Base-by-base conservation (phyloP, 2,888 invertebrate species). In the Drosophila subsilvestris region DNA sequence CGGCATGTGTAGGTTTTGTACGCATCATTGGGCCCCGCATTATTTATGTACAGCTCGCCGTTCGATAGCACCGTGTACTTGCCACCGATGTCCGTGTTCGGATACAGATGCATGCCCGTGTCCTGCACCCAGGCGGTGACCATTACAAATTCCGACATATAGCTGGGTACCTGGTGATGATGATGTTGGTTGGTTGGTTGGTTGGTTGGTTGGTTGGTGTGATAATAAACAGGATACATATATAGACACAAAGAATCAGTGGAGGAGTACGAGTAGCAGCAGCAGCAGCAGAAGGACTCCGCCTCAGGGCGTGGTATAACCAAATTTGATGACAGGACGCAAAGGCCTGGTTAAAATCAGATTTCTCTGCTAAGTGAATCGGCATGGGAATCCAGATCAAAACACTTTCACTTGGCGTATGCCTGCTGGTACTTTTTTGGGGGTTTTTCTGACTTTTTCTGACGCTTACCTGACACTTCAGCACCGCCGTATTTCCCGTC, bases 41-140 rank as follows among this genome's bases (percentile, higher is more conserved):
- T 94, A 91, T 95, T 95, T 91, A 97, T 95, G 93, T 97, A 96
- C 76, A 98, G 93, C 80, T 97, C 96, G 17, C 97, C 97, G 90
- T 96, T 96, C 79, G 95, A 94, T 73, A 97, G 93, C 56, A 96
- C 95, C 79, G 95, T 95, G 92, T 96, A 96, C 91, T 96, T 96
- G 68, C 94, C 95, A 93, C 94, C 95, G 85, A 95, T 95, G 90
- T 95, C 95, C 47, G 95, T 95, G 86, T 95, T 95, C 43, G 95
- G 95, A 91, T 95, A 96, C 88, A 97, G 95, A 92, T 95, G 96
- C 93, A 96, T 94, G 81, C 94, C 94, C 63, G 95, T 95, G 84
- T 97, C 96, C 91, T 96, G 96, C 75, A 97, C 95, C 98, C 98
- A 98, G 59, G 97, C 96, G 37, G 97, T 97, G 73, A 96, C 95